These are phyloP conservation scores for Tenthredo notha DNA, from an alignment of 2,888 invertebrate genomes.

Conservation along the genomic window DNA sequence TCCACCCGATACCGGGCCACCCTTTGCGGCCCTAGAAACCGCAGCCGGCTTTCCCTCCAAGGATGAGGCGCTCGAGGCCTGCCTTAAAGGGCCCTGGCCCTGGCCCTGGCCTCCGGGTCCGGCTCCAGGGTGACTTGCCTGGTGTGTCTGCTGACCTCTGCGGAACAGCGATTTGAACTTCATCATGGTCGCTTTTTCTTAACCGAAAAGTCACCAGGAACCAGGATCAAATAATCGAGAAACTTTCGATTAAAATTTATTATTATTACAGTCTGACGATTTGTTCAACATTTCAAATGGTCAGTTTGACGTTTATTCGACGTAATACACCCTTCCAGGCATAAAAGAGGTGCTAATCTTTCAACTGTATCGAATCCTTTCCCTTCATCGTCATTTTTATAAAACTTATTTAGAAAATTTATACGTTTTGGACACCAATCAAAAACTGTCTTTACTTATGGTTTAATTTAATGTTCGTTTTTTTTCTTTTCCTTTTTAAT, in stretches of 20 bases:
- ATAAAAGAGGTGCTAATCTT: background rate
- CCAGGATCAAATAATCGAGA: conserved; percentile 36
- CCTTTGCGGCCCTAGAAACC: conserved; percentile 61
- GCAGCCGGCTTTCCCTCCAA: conserved; percentile 83
- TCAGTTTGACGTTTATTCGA: background rate
- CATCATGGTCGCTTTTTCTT: conserved; percentile 85
- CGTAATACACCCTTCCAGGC: background rate
- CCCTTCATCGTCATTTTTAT: background rate
- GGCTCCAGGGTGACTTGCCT: conserved; percentile 58
- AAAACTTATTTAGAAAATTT: background rate
- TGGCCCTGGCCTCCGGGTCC: conserved; percentile 61
- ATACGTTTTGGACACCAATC: background rate
- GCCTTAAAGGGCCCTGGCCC: conserved; percentile 79
- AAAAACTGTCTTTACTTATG: background rate
- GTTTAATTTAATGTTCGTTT: background rate
- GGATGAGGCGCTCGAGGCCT: conserved; percentile 84
- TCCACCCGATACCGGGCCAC: conserved; percentile 67
- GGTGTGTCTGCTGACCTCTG: conserved; percentile 85
- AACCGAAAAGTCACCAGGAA: conserved; percentile 37
- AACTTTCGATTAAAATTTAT: conserved; percentile 15
- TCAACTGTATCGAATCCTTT: background rate
- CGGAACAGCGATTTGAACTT: conserved; percentile 95
- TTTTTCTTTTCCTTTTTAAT: background rate
- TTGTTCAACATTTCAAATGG: conserved; percentile 7
- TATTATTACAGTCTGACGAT: background rate